A percentile compares a stretch with the other conserved stretches of the same genome.
These are phyloP conservation scores for Microtus ochrogaster DNA, from an alignment of 2,113 vertebrate genomes.

Conservation along the genomic window DNA sequence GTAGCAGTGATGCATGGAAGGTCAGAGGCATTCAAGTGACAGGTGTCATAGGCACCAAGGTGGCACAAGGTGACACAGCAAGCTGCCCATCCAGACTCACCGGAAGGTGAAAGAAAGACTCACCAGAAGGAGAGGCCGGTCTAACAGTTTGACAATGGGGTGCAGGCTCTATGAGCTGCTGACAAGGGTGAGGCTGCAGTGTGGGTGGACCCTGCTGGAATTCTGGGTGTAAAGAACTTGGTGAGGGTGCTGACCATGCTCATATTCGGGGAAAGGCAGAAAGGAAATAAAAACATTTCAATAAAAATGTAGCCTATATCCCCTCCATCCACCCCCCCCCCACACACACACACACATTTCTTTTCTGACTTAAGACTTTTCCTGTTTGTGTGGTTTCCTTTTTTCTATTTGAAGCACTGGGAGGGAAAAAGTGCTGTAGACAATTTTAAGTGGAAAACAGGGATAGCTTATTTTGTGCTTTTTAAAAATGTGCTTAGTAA, in stretches of 20 bases:
- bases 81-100: background rate
- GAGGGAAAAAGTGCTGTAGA: background rate
- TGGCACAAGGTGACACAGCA: no score
- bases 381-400: conserved; percentile 4
- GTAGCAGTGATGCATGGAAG: background rate
- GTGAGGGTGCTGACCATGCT: background rate
- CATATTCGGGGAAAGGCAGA: background rate
- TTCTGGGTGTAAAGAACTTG: background rate
- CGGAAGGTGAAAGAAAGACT: background rate
- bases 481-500: conserved; percentile 67
- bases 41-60: background rate
- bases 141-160: background rate
- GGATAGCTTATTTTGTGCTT: conserved; percentile 33
- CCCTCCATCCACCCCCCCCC: accelerated
- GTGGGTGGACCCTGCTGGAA: background rate
- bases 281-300: conserved; percentile 37
- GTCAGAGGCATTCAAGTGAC: background rate
- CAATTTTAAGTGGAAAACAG: conserved; percentile 48
- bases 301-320: background rate
- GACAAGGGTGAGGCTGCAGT: background rate
- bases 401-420: conserved; percentile 33
- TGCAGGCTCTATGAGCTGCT: background rate
- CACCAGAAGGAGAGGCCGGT: background rate
- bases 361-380: conserved; percentile 37
- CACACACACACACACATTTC: background rate